Evolutionary conservation across 2,888 invertebrate species (phyloP), one percentile per base, ranked within the genome.

Genomic region (Hyppa rectilinea): DNA sequence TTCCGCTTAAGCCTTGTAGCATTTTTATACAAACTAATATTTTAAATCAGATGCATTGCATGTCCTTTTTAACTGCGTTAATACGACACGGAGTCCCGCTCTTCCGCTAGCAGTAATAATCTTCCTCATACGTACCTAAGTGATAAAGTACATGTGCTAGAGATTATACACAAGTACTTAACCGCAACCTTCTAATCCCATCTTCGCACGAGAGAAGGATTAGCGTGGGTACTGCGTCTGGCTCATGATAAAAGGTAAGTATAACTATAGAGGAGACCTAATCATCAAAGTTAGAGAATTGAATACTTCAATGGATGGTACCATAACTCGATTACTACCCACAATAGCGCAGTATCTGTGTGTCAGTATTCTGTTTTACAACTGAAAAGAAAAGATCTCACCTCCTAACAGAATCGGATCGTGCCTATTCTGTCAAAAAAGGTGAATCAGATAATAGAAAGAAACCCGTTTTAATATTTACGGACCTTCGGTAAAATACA

Each of bases 31-130:
- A 62, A 75, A 77, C 40, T 69, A 76, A 77, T 79, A 76, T 78
- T 79, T 83, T 89, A 86, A 88, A 88, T 88, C 85, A 86, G 77
- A 64, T 45, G 65, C 80, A 78, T 65, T 45, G 65, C 80, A 78
- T 66, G 74, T 75, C 66, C 85, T 82, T 84, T 86, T 86, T 85
- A 86, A 84, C 79, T 82, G 67, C 69, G 80, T 81, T 89, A 88
- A 88, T 87, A 86, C 85, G 82, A 82, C 75, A 71, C 53, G 14
- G 17, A 65, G 56, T 47, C 40, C 36, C 53, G 70, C 29, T 50
- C 50, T 58, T 47, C 66, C 45, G 55, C 52, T 60, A 49, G 60
- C 31, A 67, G 59, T 69, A 52, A 68, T 59, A 14, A 58, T 36
- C 45, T 63, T 38, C 31, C 26, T 34, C 60, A 40, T 40, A 34